phyloP scores from a whole-genome alignment of 2,888 invertebrate genomes.

The Thymelicus acteon region DNA sequence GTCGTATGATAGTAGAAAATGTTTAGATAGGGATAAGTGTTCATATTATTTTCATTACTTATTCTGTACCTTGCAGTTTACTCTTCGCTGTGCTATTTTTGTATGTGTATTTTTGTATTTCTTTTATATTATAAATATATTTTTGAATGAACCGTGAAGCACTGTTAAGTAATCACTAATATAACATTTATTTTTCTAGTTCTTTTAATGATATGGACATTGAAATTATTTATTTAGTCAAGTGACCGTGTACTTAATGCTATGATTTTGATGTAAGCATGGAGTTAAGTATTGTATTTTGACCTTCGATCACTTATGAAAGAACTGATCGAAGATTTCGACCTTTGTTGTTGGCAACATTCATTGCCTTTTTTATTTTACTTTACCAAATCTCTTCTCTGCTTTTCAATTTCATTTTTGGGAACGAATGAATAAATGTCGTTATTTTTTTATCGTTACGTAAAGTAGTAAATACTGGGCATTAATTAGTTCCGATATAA shows the following conservation, averaged over 20 bases:
- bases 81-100: slow-evolving; percentile 29
- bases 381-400: slow-evolving; percentile 15
- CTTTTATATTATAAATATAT: slow-evolving; percentile 10
- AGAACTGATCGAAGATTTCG: too few relatives aligned
- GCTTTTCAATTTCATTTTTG: slow-evolving; percentile 17
- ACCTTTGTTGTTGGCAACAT: too few relatives aligned
- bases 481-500: too few relatives aligned
- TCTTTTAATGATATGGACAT: neutral
- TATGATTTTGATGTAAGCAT: neutral
- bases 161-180: slow-evolving; percentile 13
- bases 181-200: slow-evolving; percentile 6
- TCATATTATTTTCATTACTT: neutral
- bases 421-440: too few relatives aligned
- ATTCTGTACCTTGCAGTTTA: slow-evolving; percentile 4
- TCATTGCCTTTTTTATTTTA: too few relatives aligned
- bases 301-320: too few relatives aligned
- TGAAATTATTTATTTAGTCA: neutral
- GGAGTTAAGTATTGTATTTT: too few relatives aligned
- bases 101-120: slow-evolving; percentile 15
- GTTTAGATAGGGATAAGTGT: neutral
- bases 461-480: too few relatives aligned
- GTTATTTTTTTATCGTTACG: too few relatives aligned
- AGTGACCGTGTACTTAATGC: neutral
- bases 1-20: neutral
- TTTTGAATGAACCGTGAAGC: slow-evolving; percentile 3